These are phyloP conservation scores for Thomomys bottae DNA, from an alignment of 2,113 vertebrate genomes.

Conservation along the genomic window DNA sequence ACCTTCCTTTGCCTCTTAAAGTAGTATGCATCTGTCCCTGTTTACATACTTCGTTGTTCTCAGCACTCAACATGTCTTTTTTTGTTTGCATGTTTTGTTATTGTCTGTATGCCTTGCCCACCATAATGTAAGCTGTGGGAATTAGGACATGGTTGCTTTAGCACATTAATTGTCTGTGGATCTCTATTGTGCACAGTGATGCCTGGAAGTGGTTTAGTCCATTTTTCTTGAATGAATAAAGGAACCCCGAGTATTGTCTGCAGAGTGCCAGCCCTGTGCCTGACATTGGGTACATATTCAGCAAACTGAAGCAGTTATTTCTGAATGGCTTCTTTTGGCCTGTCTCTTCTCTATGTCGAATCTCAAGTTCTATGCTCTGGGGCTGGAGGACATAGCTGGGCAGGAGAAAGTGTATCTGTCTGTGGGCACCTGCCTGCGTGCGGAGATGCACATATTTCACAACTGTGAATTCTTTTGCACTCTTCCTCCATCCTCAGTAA, in stretches of 20 bases:
- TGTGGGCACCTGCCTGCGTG: not conserved
- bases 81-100: not conserved
- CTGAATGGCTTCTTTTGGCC: not conserved
- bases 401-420: not conserved
- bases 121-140: not conserved
- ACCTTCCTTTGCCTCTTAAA: not conserved
- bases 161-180: not conserved
- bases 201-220: not conserved
- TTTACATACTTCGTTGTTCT: not conserved
- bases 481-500: not conserved
- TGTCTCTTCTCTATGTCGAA: not conserved
- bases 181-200: not conserved
- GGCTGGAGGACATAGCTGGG: not conserved
- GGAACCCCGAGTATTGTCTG: not conserved
- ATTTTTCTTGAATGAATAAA: not conserved
- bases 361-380: not conserved
- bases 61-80: not conserved
- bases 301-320: not conserved
- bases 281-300: fast-evolving
- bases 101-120: not conserved
- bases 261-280: not conserved
- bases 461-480: not conserved
- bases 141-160: not conserved
- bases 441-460: not conserved
- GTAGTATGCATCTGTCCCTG: fast-evolving